Base-by-base conservation (phyloP, 2,113 vertebrate species). In the Lipophrys pholis region DNA sequence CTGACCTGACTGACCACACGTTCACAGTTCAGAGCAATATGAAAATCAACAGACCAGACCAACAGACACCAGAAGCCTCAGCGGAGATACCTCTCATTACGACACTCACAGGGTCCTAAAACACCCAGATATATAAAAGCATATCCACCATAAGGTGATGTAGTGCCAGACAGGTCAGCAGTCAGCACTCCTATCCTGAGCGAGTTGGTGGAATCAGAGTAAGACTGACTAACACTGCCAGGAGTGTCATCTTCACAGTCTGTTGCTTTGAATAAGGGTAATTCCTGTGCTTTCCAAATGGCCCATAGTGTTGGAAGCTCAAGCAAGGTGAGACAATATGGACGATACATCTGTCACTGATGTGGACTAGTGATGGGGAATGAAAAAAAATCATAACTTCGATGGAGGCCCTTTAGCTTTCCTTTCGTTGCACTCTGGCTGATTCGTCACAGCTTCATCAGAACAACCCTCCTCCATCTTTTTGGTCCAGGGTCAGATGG, bases 391-490 rank as follows among this genome's bases (percentile, higher is more conserved):
- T 3, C 1, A 14, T 14, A 35, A 30, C 8, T 11, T 21, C 30
- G 6, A 73, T 4, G n/a, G 10, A 30, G 49, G 7, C 0, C 30
- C 12, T 9, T 7, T 10, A 52, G 15, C 45, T 39, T 43, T 66
- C 1, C 6, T 16, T 46, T 42, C 5, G 41, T 14, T 57, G 0
- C 1, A 6, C 15, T 30, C 3, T 58, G n/a, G 38, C 60, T 69
- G n/a, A 56, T 69, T 72, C 78, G 63, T 14, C 71, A 49, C 68
- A 83, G 73, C 60, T 78, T 85, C 49, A 83, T 21, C 17, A 59
- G 53, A 78, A 58, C 0, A 55, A 48, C 45, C 51, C 46, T 6
- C 38, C 50, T 39, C 17, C 60, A 0, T 10, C 36, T 49, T 60
- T 69, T 81, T 75, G 50, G 45, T 76, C 49, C 50, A 17, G 59